Percentiles rank a stretch among this genome's conserved stretches.
phyloP scores from a whole-genome alignment of 92 coral and sea anemone species.

The Porites rus region DNA sequence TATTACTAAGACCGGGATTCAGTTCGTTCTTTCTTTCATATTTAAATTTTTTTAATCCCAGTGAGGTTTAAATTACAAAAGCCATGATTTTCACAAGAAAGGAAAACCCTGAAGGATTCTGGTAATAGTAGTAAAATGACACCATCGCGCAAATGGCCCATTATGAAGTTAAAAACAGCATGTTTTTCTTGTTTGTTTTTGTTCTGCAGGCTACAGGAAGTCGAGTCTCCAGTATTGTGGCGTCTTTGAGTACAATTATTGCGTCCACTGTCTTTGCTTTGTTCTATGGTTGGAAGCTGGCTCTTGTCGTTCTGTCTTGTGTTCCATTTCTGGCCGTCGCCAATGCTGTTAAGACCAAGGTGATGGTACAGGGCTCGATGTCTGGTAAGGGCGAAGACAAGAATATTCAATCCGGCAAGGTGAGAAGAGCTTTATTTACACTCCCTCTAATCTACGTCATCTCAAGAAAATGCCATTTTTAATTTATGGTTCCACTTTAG shows the following conservation, averaged over 20 bases:
- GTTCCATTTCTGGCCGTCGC: conserved; percentile 86
- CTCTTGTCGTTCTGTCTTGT: conserved; percentile 84
- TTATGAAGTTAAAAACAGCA: too few species aligned
- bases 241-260: conserved; percentile 69
- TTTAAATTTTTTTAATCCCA: too few species aligned
- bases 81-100: too few species aligned
- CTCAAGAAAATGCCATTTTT: neutral
- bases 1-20: too few species aligned
- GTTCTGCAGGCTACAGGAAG: conserved; percentile 81
- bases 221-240: conserved; percentile 74
- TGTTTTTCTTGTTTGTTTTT: neutral
- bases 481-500: too few species aligned
- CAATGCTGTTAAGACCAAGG: conserved; percentile 71
- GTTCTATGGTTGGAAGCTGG: conserved; percentile 86
- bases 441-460: neutral
- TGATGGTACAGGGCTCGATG: conserved; percentile 64
- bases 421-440: conserved; percentile 2
- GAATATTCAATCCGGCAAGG: conserved; percentile 80
- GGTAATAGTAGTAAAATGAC: neutral
- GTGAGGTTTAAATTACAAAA: too few species aligned
- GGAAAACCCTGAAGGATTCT: too few species aligned
- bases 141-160: too few species aligned
- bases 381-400: conserved; percentile 70
- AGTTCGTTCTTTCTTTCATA: too few species aligned
- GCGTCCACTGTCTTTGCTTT: conserved; percentile 79